Base-by-base conservation (phyloP, 2,888 invertebrate genomes). In the Perizoma flavofasciatum region DNA sequence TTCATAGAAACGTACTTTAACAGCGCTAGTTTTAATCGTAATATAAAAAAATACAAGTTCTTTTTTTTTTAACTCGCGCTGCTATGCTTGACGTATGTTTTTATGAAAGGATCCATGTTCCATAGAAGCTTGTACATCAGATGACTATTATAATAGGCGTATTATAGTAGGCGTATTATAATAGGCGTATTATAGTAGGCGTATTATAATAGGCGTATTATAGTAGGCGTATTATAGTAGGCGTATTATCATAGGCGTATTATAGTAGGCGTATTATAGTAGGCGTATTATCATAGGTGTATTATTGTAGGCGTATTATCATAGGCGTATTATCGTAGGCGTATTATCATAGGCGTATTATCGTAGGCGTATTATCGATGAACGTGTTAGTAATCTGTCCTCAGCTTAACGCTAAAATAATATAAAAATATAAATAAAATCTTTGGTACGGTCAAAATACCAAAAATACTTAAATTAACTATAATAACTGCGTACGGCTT, bases 381-480 rank as follows among this genome's bases (percentile, higher is more conserved):
- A 1, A 7, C 37, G 7, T 37, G 37, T 37, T 37, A 37, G 1
- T 7, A 37, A 37, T 7, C 5, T 6, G 37, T 4, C 5, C 6
- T 37, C 37, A 37, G 37, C 7, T 37, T 37, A 52, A 53, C 40
- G 49, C 57, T 52, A 44, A 55, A 48, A 37, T 44, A 32, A 55
- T 41, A 55, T 37, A 22, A 11, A 56, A 33, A 57, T 51, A 55
- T 58, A 55, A 59, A 59, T 55, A 40, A 55, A 59, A 10, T 63
- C 59, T 63, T 63, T 59, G 59, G 63, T 59, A 62, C 44, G 39
- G 45, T 52, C 44, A 33, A 45, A 55, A 62, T 62, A 62, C 62
- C 62, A 62, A 69, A 66, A 69, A 65, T 68, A 70, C 61, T 70
- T 69, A 71, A 69, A 58, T 72, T 72, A 74, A 11, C 10, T 8